Base-by-base conservation (phyloP, 2,888 invertebrate genomes). In the Agriotes lineatus region DNA sequence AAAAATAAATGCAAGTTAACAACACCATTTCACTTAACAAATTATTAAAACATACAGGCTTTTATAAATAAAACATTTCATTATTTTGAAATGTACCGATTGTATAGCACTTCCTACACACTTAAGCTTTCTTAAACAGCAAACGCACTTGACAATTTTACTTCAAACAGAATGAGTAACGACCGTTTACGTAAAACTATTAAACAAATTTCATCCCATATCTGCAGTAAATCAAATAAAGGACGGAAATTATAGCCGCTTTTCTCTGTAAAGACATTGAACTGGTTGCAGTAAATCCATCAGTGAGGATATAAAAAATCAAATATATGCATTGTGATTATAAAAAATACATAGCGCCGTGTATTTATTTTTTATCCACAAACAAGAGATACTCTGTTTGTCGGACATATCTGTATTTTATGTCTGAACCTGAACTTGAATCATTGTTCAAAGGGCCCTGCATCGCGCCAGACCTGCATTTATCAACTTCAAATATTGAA, bases 401-500 rank as follows among this genome's bases (percentile, higher is more conserved):
- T 52, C 54, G 12, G 59, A 30, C 59, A 12, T 35, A 50, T 35
- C 61, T 20, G 39, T 56, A 56, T 59, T 39, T 39, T 30, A 37
- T 25, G 39, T 39, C 25, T 50, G 39, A 22, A 22, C 61, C 30
- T 56, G 56, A 63, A 63, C 63, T 63, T 54, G 54, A 54, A 56
- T 12, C 25, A 42, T 44, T 33, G 54, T 30, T 19, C 30, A 30
- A 63, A 63, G 54, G 54, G 42, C 44, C 16, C 4, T 33, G 54
- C 42, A 48, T 48, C 33, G 33, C 19, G 35, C 19, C 18, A 33
- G 52, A 56, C 54, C 54, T 56, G 54, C 33, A 37, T 37, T 65
- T 65, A 65, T 65, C 65, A 58, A 57, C 48, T 10, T 12, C 58
- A 65, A 65, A 65, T 65, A 65, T 65, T 65, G 65, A 58, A 58